Percentiles rank a stretch among this genome's conserved stretches.
Evolutionary conservation across 1,140 invertebrate genomes (phyloP).

Genomic region (Drosophila littoralis): DNA sequence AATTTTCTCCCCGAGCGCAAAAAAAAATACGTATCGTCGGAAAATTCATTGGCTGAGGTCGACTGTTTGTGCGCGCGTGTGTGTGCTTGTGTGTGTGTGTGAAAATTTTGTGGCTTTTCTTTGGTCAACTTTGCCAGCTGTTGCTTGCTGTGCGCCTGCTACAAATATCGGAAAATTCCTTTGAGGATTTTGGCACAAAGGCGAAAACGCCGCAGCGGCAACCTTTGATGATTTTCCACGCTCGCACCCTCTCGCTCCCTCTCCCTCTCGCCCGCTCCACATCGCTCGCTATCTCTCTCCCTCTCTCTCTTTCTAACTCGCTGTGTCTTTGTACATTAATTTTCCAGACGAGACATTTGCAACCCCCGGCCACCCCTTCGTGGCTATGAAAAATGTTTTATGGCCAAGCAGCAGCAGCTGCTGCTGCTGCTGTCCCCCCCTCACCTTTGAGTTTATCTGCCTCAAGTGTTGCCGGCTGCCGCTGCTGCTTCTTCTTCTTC

Average conservation of each 20-base stretch:
- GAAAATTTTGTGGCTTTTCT: slow-evolving; percentile 68
- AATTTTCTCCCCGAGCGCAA: slow-evolving; percentile 75
- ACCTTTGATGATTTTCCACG: slow-evolving; percentile 82
- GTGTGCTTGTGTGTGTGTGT: slow-evolving; percentile 28
- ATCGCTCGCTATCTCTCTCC: not conserved
- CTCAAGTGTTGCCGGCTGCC: slow-evolving; percentile 52
- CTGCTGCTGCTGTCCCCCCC: slow-evolving; percentile 19
- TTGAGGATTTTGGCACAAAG: slow-evolving; percentile 84
- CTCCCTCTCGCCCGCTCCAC: not conserved
- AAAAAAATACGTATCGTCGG: slow-evolving; percentile 61
- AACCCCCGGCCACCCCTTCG: slow-evolving; percentile 60
- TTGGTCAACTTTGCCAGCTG: slow-evolving; percentile 71
- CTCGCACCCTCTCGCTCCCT: slow-evolving; percentile 41
- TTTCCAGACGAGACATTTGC: slow-evolving; percentile 63
- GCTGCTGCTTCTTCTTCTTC: slow-evolving; percentile 48
- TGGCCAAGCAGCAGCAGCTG: slow-evolving; percentile 47
- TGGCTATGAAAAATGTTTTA: slow-evolving; percentile 71
- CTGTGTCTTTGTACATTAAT: slow-evolving; percentile 46
- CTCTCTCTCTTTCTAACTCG: not conserved
- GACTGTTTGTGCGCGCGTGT: slow-evolving; percentile 13
- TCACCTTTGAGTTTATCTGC: slow-evolving; percentile 38
- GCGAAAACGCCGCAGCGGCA: slow-evolving; percentile 75
- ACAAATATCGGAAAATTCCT: slow-evolving; percentile 84
- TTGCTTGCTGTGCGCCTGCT: slow-evolving; percentile 73
- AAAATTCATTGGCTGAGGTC: slow-evolving; percentile 72